Conservation (phyloP, 2,888 invertebrate genomes). For the Eupithecia vulgata region DNA sequence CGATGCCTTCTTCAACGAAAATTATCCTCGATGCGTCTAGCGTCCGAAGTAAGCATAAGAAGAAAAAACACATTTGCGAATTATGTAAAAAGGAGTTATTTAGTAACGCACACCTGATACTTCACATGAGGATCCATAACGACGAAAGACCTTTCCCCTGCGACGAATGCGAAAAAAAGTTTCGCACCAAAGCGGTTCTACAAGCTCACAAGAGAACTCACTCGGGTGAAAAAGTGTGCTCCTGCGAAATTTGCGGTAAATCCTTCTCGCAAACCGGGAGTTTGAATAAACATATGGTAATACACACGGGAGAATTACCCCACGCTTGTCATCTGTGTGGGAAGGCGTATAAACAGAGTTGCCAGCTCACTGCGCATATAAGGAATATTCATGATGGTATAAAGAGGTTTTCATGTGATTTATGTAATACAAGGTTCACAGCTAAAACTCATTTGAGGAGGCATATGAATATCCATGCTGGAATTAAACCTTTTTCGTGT, state of each 20-base stretch:
- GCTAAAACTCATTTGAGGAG: constrained; percentile 6
- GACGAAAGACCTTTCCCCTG: constrained; percentile 13
- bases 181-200: neutral
- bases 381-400: constrained; percentile 10
- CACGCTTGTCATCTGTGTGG: constrained; percentile 10
- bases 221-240: constrained; percentile 16
- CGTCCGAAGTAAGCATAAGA: neutral
- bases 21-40: neutral
- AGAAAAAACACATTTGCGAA: neutral
- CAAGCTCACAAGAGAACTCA: constrained; percentile 10
- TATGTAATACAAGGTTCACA: constrained; percentile 9
- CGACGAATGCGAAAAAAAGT: constrained; percentile 8
- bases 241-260: constrained; percentile 14
- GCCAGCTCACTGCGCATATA: constrained; percentile 7
- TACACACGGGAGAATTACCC: constrained; percentile 16
- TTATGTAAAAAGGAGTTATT: constrained; percentile 11
- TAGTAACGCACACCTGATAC: neutral
- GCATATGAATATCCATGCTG: constrained; percentile 16
- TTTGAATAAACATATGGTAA: constrained; percentile 13
- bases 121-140: constrained; percentile 15
- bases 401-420: constrained; percentile 11
- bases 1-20: neutral
- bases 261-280: constrained; percentile 12
- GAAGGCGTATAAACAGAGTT: constrained; percentile 14
- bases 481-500: constrained; percentile 14